Conservation (phyloP, 2,888 invertebrate species). For the Timandra comae region DNA sequence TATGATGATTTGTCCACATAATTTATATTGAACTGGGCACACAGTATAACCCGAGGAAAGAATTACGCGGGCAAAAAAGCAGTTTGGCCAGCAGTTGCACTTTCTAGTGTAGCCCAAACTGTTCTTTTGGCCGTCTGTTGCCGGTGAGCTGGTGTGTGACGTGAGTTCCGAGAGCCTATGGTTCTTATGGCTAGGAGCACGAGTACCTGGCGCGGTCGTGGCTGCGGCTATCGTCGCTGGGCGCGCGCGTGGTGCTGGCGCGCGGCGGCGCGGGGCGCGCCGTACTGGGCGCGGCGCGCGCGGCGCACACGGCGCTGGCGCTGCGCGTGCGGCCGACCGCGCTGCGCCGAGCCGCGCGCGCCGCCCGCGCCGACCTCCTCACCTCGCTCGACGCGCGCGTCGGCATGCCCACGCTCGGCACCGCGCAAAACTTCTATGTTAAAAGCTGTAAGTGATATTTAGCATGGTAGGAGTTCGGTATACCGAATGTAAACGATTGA, state of each 20-base stretch:
- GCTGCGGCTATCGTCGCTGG: slow-evolving; percentile 87
- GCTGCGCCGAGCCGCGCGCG: slow-evolving; percentile 80
- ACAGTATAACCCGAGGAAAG: too few species aligned
- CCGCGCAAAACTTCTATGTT: slow-evolving; percentile 88
- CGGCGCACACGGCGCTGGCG: slow-evolving; percentile 86
- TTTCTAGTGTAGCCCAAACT: too few species aligned
- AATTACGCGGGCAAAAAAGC: too few species aligned
- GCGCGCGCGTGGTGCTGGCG: slow-evolving; percentile 92
- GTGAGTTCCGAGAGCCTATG: neutral
- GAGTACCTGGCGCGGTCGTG: slow-evolving; percentile 92
- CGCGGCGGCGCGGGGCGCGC: slow-evolving; percentile 90
- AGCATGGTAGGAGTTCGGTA: too few species aligned
- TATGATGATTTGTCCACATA: too few species aligned
- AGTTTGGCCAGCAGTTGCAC: too few species aligned
- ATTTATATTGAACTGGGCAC: too few species aligned
- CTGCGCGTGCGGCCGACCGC: slow-evolving; percentile 83
- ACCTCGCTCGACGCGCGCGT: slow-evolving; percentile 92
- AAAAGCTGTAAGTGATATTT: slow-evolving; percentile 60
- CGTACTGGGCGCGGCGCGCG: slow-evolving; percentile 90
- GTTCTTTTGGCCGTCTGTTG: too few species aligned
- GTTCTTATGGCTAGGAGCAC: slow-evolving; percentile 79
- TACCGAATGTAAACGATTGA: neutral
- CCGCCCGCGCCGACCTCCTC: slow-evolving; percentile 89
- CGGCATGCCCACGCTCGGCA: slow-evolving; percentile 87
- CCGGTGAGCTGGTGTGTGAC: too few species aligned